phyloP scores from a whole-genome alignment of 2,888 invertebrate species.

The Masnerella sp. region DNA sequence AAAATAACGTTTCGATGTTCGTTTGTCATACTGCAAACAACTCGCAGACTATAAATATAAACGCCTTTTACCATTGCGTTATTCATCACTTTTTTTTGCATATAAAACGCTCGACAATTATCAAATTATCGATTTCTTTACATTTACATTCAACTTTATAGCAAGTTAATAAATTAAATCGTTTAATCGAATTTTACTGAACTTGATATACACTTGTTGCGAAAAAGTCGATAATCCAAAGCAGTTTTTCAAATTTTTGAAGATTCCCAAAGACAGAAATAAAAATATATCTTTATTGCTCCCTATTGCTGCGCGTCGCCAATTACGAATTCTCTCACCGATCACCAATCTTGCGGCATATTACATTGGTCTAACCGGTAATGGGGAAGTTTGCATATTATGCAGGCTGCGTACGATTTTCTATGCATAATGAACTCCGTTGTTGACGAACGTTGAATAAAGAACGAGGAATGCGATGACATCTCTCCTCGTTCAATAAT shows the following conservation, averaged over 20 bases:
- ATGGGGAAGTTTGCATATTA: conserved; percentile 76
- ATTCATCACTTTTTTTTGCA: too few relatives aligned
- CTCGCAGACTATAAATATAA: neutral
- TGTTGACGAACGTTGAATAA: conserved; percentile 74
- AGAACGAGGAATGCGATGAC: conserved; percentile 65
- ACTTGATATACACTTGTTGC: too few relatives aligned
- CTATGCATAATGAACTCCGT: conserved; percentile 76
- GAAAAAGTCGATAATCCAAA: too few relatives aligned
- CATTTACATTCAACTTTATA: neutral
- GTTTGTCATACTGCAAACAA: neutral
- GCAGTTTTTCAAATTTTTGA: too few relatives aligned
- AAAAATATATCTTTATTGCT: conserved; percentile 52
- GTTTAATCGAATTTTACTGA: too few relatives aligned
- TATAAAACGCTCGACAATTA: too few relatives aligned
- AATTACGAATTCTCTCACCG: conserved; percentile 62
- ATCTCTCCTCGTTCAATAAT: conserved; percentile 60
- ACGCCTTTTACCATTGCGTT: too few relatives aligned
- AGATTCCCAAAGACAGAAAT: conserved; percentile 20
- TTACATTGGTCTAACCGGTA: conserved; percentile 69
- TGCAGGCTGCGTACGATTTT: conserved; percentile 77
- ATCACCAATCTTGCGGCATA: conserved; percentile 61
- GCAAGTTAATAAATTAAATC: neutral
- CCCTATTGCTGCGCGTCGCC: conserved; percentile 51
- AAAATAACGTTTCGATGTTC: neutral
- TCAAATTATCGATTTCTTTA: neutral